Conservation (phyloP, 2,113 vertebrate species). For the Nycticebus coucang region DNA sequence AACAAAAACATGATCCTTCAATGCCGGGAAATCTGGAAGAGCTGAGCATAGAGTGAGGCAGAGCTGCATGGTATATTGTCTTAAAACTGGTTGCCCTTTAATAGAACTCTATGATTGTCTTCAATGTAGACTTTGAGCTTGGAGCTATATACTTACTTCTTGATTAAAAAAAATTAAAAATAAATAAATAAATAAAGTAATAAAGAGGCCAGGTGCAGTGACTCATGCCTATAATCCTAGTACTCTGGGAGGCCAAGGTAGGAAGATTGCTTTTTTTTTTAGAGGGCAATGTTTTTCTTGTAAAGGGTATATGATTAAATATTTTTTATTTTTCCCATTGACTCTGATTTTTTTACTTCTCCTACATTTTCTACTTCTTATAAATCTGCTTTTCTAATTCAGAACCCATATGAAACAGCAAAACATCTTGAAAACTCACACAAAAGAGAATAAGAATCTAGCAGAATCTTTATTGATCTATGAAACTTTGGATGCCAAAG, state of each 20-base stretch:
- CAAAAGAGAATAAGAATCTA: no score
- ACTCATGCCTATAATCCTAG: no score
- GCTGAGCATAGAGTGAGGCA: neutral
- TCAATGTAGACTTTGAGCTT: neutral
- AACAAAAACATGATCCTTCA: neutral
- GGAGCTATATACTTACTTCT: neutral
- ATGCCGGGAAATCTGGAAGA: neutral
- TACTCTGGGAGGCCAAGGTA: no score
- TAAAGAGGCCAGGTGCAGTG: no score
- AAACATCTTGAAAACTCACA: no score
- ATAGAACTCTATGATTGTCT: neutral
- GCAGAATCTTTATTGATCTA: no score
- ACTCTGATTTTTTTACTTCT: neutral
- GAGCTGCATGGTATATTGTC: neutral
- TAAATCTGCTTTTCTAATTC: no score
- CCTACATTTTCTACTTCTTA: no score
- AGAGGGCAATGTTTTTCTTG: neutral
- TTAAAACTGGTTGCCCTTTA: neutral
- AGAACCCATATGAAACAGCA: no score
- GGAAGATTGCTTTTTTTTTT: no score
- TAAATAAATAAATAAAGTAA: no score
- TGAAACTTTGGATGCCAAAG: no score
- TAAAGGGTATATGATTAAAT: neutral
- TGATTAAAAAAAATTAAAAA: neutral
- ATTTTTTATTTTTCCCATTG: neutral